These are phyloP conservation scores for Phrynocephalus vlangalii DNA, from an alignment of 2,797 vertebrate genomes.

Conservation along the genomic window DNA sequence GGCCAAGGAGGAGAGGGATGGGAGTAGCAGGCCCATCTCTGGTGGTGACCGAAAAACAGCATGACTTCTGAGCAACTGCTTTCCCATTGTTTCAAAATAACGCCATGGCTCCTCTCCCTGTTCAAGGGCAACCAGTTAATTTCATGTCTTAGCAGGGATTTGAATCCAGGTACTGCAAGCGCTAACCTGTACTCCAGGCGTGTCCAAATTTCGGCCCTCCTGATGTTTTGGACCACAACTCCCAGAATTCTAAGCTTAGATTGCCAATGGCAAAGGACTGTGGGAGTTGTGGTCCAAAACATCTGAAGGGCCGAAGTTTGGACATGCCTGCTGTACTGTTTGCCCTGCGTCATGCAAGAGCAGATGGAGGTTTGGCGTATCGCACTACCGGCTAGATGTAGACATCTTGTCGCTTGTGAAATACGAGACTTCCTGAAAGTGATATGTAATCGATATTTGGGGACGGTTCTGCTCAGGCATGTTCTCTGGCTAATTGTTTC, in stretches of 20 bases:
- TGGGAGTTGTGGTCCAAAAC: too few relatives aligned
- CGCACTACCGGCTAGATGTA: background rate
- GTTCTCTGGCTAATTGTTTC: conserved; percentile 64
- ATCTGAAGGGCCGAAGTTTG: too few relatives aligned
- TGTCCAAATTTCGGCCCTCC: too few relatives aligned
- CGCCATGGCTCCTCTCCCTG: background rate
- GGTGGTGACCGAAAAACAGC: too few relatives aligned
- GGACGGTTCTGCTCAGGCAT: conserved; percentile 49
- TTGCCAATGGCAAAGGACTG: too few relatives aligned
- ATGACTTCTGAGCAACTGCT: background rate
- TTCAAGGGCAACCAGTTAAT: background rate
- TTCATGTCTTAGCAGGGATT: background rate
- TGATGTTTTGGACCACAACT: too few relatives aligned
- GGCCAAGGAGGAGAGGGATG: too few relatives aligned
- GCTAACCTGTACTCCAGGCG: background rate
- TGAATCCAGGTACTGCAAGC: too few relatives aligned
- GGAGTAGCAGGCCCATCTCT: too few relatives aligned
- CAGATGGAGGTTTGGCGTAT: background rate
- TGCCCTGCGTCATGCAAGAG: background rate
- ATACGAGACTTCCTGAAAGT: background rate
- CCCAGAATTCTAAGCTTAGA: too few relatives aligned
- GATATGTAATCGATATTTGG: conserved; percentile 17
- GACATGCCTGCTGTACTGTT: background rate
- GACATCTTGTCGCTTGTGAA: conserved; percentile 17
- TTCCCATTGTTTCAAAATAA: background rate